These are phyloP conservation scores for Ectemnius cavifrons DNA, from an alignment of 2,888 invertebrate species.

Conservation along the genomic window DNA sequence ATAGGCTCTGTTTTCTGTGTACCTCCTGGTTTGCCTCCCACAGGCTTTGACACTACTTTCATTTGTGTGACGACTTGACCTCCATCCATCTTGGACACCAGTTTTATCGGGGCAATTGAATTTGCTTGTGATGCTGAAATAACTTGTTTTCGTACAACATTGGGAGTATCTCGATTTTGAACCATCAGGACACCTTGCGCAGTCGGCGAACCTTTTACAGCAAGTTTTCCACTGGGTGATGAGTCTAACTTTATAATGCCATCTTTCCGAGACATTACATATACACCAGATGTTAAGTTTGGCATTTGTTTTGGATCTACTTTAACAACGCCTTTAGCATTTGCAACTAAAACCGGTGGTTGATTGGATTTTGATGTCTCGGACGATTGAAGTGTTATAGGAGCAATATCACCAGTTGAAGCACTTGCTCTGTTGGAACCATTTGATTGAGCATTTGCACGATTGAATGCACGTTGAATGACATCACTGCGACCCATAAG, in stretches of 20 bases:
- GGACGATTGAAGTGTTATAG: slow-evolving; percentile 63
- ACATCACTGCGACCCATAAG: slow-evolving; percentile 72
- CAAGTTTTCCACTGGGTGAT: slow-evolving; percentile 79
- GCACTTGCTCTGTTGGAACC: slow-evolving; percentile 73
- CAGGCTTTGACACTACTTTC: slow-evolving; percentile 74
- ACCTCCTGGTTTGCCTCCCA: slow-evolving; percentile 53
- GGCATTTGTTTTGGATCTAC: slow-evolving; percentile 87
- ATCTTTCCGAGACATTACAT: slow-evolving; percentile 88
- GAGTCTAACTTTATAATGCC: slow-evolving; percentile 87
- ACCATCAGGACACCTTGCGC: slow-evolving; percentile 73
- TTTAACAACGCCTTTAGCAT: slow-evolving; percentile 85
- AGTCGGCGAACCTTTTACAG: slow-evolving; percentile 77
- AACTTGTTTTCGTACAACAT: slow-evolving; percentile 74
- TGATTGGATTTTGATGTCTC: slow-evolving; percentile 66
- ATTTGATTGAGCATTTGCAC: slow-evolving; percentile 75
- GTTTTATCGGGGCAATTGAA: slow-evolving; percentile 74
- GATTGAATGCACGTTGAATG: slow-evolving; percentile 74
- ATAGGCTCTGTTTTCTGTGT: slow-evolving; percentile 72
- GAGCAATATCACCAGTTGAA: slow-evolving; percentile 79
- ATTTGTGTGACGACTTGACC: slow-evolving; percentile 75
- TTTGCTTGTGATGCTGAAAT: slow-evolving; percentile 67
- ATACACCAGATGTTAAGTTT: slow-evolving; percentile 82
- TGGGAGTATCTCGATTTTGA: slow-evolving; percentile 72
- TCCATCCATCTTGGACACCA: slow-evolving; percentile 75
- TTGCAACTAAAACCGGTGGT: slow-evolving; percentile 78